Evolutionary conservation across 2,797 vertebrate species (phyloP).

Genomic region (Rhinogobio ventralis): DNA sequence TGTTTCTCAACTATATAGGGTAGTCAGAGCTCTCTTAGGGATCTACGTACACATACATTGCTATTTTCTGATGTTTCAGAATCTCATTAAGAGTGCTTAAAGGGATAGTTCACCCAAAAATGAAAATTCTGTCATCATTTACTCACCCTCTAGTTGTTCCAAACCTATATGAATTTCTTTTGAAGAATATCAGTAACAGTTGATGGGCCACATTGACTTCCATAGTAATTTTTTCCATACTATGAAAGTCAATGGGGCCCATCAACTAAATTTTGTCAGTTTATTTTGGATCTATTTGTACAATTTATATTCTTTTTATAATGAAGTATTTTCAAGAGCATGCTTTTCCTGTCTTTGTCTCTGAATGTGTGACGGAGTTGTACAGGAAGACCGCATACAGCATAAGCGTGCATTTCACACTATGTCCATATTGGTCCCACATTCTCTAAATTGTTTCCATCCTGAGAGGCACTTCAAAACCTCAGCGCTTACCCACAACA

Average conservation of each 20-base stretch:
- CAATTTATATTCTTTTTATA: neutral
- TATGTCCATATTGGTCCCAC: neutral
- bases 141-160: no score
- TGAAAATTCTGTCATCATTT: no score
- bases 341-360: neutral
- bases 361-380: neutral
- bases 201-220: no score
- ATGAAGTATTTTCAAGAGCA: neutral
- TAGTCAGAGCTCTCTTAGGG: neutral
- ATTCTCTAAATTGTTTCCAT: slow-evolving; percentile 26
- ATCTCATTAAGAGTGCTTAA: neutral
- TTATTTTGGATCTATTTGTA: neutral
- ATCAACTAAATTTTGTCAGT: neutral
- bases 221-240: neutral
- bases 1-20: neutral
- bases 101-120: no score
- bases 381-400: neutral
- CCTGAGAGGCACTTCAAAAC: slow-evolving; percentile 31
- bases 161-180: no score
- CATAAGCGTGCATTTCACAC: neutral
- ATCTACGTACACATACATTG: neutral
- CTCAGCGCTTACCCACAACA: neutral
- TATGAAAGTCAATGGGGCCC: neutral
- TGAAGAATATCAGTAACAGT: no score
- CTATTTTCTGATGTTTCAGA: neutral